A percentile compares a stretch with the other conserved stretches of the same genome.
Conservation (phyloP, 2,113 vertebrate genomes). For the Notothenia coriiceps region DNA sequence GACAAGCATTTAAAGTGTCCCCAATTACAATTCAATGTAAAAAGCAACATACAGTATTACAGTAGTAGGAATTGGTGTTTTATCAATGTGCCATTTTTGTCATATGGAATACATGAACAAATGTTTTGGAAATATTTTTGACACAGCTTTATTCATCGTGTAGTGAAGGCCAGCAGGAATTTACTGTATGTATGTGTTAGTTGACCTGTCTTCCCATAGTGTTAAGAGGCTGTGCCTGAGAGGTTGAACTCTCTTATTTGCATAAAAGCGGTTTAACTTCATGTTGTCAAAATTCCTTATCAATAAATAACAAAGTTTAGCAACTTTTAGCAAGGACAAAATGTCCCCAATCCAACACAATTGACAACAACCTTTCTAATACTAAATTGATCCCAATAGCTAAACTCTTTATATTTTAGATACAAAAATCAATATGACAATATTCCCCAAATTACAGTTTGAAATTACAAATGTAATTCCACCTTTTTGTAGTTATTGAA, state of each 20-base stretch:
- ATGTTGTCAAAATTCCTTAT: neutral
- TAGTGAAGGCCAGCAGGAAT: too few relatives aligned
- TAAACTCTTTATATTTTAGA: neutral
- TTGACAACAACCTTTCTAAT: neutral
- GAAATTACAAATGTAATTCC: neutral
- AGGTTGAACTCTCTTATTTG: neutral
- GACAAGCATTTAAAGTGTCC: neutral
- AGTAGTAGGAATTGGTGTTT: neutral
- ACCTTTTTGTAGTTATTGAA: neutral
- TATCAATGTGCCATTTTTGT: neutral
- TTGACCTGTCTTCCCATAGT: neutral
- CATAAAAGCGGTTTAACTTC: neutral
- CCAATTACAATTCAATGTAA: neutral
- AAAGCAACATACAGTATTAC: neutral
- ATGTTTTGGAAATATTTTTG: neutral
- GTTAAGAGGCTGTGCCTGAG: too few relatives aligned
- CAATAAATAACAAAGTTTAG: neutral
- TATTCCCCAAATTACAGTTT: neutral
- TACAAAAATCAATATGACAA: neutral
- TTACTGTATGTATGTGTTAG: neutral
- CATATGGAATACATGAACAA: neutral
- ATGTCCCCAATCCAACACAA: neutral
- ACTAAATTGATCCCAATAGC: neutral
- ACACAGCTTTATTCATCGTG: neutral
- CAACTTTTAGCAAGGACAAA: neutral